Evolutionary conservation across 2,113 vertebrate species (phyloP).

Genomic region (mouse (Mus musculus)): DNA sequence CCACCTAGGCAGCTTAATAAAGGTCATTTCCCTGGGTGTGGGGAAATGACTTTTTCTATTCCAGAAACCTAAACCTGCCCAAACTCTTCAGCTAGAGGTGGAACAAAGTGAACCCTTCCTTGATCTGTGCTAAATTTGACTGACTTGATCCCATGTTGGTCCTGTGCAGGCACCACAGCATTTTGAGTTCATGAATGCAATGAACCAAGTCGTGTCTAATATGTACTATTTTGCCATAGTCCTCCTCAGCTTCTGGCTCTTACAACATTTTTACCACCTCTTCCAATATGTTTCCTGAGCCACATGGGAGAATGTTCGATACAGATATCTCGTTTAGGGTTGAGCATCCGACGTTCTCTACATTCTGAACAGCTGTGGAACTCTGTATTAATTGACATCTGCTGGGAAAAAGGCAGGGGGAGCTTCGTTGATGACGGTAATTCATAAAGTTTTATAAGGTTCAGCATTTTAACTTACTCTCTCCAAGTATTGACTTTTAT

Average conservation of each 20-base stretch:
- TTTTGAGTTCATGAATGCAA: neutral
- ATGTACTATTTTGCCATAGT: neutral
- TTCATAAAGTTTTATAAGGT: neutral
- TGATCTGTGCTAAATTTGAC: neutral
- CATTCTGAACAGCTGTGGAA: too few species aligned
- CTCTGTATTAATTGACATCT: neutral
- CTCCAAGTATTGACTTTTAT: neutral
- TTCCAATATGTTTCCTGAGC: neutral
- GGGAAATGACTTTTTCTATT: neutral
- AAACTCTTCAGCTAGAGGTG: neutral
- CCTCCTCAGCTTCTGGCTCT: neutral
- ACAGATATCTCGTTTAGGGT: neutral
- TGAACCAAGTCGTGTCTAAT: neutral
- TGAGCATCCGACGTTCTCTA: neutral
- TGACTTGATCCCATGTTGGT: neutral
- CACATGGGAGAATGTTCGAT: neutral
- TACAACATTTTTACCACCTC: neutral
- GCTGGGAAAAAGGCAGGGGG: neutral
- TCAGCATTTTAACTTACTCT: slow-evolving; percentile 22
- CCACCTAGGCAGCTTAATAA: neutral
- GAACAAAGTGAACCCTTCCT: neutral
- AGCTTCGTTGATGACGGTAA: too few species aligned
- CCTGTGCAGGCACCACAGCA: neutral
- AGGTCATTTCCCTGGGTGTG: neutral
- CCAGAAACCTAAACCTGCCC: neutral